Conservation (phyloP, 2,888 invertebrate species). For the Sarcophaga caerulescens region DNA sequence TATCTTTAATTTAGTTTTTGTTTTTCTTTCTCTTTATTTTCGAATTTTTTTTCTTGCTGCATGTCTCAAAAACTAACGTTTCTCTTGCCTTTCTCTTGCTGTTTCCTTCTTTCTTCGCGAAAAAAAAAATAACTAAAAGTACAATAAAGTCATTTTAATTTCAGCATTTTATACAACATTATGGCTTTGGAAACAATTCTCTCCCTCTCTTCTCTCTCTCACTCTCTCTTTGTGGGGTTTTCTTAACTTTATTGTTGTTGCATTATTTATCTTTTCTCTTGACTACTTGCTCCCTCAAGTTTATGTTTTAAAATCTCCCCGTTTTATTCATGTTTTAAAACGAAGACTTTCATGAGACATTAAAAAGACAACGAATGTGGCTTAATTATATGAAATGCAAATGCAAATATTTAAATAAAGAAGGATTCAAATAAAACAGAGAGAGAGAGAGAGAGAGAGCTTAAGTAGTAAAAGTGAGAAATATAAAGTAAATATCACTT, state of each 20-base stretch:
- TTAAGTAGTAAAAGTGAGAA: conserved; percentile 6
- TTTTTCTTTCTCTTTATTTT: not conserved
- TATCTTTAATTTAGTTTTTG: conserved; percentile 21
- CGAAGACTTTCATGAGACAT: conserved; percentile 51
- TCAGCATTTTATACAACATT: not conserved
- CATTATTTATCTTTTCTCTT: too few species aligned
- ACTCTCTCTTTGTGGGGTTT: not conserved
- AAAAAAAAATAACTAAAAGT: conserved; percentile 1
- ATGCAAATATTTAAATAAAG: conserved; percentile 1
- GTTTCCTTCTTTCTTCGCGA: not conserved
- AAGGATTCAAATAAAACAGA: not conserved
- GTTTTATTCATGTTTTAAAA: too few species aligned
- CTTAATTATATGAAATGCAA: conserved; percentile 47
- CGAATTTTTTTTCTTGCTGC: not conserved
- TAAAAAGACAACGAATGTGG: conserved; percentile 45
- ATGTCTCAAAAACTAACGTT: not conserved
- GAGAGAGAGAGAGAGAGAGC: not conserved
- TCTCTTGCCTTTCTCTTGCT: not conserved
- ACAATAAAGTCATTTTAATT: too few species aligned
- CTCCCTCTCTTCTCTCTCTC: not conserved
- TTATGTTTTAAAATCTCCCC: too few species aligned
- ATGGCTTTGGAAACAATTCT: not conserved
- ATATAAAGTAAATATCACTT: conserved; percentile 22
- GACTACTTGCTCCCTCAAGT: too few species aligned
- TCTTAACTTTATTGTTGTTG: not conserved